Conservation (phyloP, 2,113 vertebrate genomes). For the Malurus elegans region DNA sequence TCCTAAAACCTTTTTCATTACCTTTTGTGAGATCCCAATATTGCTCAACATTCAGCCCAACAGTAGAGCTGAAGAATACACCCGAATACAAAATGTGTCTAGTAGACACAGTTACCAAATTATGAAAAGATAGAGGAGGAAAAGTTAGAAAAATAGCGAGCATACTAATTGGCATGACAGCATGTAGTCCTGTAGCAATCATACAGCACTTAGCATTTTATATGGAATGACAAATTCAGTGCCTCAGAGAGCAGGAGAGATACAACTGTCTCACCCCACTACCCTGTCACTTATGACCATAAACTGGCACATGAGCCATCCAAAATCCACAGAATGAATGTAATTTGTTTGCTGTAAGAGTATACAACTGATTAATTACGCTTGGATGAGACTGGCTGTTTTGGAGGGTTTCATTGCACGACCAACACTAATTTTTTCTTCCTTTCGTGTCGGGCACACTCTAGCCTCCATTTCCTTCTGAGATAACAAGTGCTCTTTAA, state of each 20-base stretch:
- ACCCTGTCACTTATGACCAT: background rate
- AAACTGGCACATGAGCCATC: background rate
- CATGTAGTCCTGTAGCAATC: background rate
- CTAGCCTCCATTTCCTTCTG: conserved; percentile 64
- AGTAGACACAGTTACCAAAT: background rate
- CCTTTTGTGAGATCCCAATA: background rate
- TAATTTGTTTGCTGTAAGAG: background rate
- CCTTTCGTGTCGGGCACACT: background rate
- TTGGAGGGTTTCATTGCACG: background rate
- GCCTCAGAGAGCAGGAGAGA: background rate
- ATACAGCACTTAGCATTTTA: background rate
- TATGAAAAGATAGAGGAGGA: background rate
- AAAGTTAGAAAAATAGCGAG: background rate
- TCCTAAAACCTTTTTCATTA: background rate
- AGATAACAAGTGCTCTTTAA: conserved; percentile 17
- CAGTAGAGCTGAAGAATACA: background rate
- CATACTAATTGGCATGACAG: background rate
- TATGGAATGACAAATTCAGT: conserved; percentile 3
- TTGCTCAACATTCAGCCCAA: background rate
- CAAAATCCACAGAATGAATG: background rate
- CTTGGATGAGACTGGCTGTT: background rate
- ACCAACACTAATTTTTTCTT: background rate
- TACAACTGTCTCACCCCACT: background rate
- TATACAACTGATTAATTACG: background rate
- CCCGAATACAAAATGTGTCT: background rate